Percentiles rank a stretch among this genome's conserved stretches.
phyloP scores from a whole-genome alignment of 2,888 invertebrate genomes.

The Diaperis boleti region DNA sequence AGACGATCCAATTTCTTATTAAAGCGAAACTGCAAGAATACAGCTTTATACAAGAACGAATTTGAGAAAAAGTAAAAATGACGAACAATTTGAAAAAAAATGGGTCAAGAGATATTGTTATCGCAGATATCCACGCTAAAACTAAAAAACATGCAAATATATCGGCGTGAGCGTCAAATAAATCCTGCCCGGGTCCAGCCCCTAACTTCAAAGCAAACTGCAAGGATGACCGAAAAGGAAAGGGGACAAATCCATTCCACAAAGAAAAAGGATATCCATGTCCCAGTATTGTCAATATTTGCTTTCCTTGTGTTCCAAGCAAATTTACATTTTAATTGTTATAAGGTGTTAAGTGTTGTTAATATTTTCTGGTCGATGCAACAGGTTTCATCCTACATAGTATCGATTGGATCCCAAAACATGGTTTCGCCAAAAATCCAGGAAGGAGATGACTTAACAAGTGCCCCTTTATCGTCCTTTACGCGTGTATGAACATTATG shows the following conservation, averaged over 20 bases:
- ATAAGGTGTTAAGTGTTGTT: conserved; percentile 19
- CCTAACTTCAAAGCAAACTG: conserved; percentile 20
- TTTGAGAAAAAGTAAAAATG: conserved; percentile 9
- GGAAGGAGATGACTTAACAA: conserved; percentile 10
- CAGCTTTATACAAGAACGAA: conserved; percentile 1
- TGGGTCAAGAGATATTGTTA: conserved; percentile 21
- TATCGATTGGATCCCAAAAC: conserved; percentile 23
- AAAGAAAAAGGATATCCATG: conserved; percentile 26
- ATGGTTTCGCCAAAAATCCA: conserved; percentile 9
- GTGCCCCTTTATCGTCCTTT: conserved; percentile 28
- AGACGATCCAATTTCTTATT: not conserved
- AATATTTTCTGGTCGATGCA: conserved; percentile 12
- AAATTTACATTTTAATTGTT: conserved; percentile 26
- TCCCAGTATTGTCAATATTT: conserved; percentile 11
- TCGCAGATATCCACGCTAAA: conserved; percentile 14
- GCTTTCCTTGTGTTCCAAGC: not conserved
- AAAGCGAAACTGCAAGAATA: not conserved
- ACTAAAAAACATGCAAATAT: conserved; percentile 28
- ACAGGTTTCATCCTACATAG: conserved; percentile 9
- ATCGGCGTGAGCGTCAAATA: conserved; percentile 30
- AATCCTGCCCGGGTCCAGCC: conserved; percentile 11
- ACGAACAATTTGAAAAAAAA: conserved; percentile 11
- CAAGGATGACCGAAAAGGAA: conserved; percentile 14
- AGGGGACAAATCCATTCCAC: conserved; percentile 16
- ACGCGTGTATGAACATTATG: too few relatives aligned